A percentile compares a stretch with the other conserved stretches of the same genome.
Evolutionary conservation across 1,140 invertebrate species (phyloP).

Genomic region (Leptestheria dahalacensis): DNA sequence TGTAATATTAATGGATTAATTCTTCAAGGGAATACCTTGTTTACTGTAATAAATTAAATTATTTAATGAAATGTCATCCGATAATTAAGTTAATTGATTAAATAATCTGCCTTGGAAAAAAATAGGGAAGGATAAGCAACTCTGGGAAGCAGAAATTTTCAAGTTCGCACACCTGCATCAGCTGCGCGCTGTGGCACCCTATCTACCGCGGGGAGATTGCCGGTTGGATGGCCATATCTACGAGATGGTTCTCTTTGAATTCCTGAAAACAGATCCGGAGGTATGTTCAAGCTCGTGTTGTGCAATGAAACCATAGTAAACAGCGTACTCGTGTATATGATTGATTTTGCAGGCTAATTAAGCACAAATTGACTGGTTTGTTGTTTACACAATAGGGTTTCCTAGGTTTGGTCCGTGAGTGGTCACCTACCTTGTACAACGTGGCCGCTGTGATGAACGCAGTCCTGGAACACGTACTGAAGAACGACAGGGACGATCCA

Average conservation of each 20-base stretch:
- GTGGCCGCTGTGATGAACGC: conserved; percentile 70
- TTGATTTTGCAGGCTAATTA: background rate
- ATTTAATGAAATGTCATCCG: background rate
- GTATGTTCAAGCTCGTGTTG: too few relatives aligned
- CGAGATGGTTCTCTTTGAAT: conserved; percentile 90
- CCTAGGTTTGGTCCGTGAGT: conserved; percentile 70
- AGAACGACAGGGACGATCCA: conserved; percentile 47
- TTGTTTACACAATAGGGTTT: too few relatives aligned
- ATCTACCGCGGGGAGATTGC: conserved; percentile 49
- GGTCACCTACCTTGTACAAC: conserved; percentile 74
- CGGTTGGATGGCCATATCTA: conserved; percentile 73
- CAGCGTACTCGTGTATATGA: background rate
- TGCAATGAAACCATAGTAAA: background rate
- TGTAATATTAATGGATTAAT: too few relatives aligned
- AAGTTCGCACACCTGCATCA: conserved; percentile 77
- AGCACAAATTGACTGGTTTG: too few relatives aligned
- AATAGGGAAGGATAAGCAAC: conserved; percentile 58
- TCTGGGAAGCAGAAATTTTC: conserved; percentile 88
- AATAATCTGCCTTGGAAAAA: conserved; percentile 25
- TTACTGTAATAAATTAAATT: background rate
- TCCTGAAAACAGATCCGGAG: conserved; percentile 65
- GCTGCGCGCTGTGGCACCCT: conserved; percentile 65
- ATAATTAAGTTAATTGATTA: background rate
- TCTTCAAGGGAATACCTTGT: too few relatives aligned
- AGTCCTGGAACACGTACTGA: conserved; percentile 54